Evolutionary conservation across 2,888 invertebrate genomes (phyloP), one percentile per base, ranked within the genome.

Genomic region (Torymus aiolomorphi): DNA sequence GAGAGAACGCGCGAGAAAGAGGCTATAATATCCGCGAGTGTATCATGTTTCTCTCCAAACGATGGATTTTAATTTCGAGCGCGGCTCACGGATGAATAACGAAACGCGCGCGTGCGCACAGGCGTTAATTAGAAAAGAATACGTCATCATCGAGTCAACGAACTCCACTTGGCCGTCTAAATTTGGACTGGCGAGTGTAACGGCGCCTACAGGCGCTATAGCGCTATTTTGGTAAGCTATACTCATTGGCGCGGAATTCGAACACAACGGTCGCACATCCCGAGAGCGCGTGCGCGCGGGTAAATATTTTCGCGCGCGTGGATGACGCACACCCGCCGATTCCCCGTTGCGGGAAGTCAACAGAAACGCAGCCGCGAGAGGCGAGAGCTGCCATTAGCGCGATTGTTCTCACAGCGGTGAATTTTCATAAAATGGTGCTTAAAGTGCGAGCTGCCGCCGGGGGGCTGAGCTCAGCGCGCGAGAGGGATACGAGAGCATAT

Each of bases 371-470:
- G 0, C 14, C n/a, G 20, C 49, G 57, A 51, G 12, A 57, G 54
- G 51, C 2, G 18, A 8, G 12, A 20, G 31, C 66, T 24, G 49
- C 49, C 51, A 74, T 77, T 77, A 77, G 67, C 31, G 67, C 67
- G 71, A 73, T 63, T 76, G 67, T 80, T 76, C 76, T 54, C 76
- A 65, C 11, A 20, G 56, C 31, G 42, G 42, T 57, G 54, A 63
- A 76, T 80, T 77, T 76, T 80, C 73, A 77, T 74, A 67, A 80
- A 76, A 74, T 24, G 49, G 62, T 51, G 65, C 59, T 57, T 49
- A 56, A 57, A 54, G 72, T 52, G 69, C 71, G 62, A 42, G 63
- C 20, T 13, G 2, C 57, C 3, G 52, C 16, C 3, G 49, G 51
- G 51, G 18, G 61, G 31, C 3, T 31, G 31, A 31, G 4, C 31